Conservation (phyloP, 2,888 invertebrate genomes). For the Aphidoletes aphidimyza region DNA sequence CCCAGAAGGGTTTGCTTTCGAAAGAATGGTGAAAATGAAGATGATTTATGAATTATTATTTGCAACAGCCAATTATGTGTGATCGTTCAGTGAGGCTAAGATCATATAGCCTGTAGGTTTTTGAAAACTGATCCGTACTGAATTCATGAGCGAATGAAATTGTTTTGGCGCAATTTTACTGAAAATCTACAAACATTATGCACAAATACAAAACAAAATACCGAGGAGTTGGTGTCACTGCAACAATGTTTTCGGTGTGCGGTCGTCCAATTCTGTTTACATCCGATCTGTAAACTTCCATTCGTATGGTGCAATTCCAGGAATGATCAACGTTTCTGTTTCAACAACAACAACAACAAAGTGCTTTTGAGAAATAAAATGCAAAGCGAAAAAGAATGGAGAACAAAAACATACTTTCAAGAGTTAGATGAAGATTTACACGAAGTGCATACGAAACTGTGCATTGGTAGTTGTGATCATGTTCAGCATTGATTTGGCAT, state of each 20-base stretch:
- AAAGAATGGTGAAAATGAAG: no score
- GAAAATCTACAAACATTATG: background rate
- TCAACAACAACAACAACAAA: no score
- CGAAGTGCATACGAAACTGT: conserved; percentile 2
- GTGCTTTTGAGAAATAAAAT: no score
- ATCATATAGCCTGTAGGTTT: no score
- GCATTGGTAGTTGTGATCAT: background rate
- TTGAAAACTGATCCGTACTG: background rate
- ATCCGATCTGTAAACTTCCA: conserved; percentile 49
- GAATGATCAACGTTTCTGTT: conserved; percentile 12
- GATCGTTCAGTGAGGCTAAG: no score
- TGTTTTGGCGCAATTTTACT: background rate
- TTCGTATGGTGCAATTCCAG: conserved; percentile 12
- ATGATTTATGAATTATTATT: conserved; percentile 13
- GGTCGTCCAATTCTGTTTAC: conserved; percentile 14
- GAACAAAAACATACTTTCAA: background rate
- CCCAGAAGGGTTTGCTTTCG: no score
- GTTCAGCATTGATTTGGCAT: conserved; percentile 14
- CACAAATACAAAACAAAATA: background rate
- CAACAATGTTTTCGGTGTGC: background rate
- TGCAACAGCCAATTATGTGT: background rate
- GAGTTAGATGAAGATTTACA: conserved; percentile 3
- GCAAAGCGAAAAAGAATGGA: background rate
- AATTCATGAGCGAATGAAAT: background rate
- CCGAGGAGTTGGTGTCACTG: background rate